These are phyloP conservation scores for Poecile montanus DNA, from an alignment of 2,797 vertebrate species.

Conservation along the genomic window DNA sequence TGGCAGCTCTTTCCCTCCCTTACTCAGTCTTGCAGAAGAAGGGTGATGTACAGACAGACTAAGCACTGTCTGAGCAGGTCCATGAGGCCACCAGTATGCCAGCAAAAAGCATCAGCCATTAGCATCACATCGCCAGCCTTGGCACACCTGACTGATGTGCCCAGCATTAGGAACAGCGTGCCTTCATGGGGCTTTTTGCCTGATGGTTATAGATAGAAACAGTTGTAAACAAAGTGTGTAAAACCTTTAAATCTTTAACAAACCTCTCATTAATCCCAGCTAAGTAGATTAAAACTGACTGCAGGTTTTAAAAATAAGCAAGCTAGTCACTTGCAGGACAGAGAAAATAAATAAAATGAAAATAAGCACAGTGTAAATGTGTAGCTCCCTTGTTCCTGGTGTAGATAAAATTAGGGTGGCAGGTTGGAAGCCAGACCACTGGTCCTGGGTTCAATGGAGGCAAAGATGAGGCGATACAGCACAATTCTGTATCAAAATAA, in stretches of 20 bases:
- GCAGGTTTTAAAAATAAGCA: constrained; percentile 41
- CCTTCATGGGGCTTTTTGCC: not conserved
- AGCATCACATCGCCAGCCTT: not conserved
- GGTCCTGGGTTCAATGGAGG: not conserved
- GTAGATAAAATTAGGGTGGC: not conserved
- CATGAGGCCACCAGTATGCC: not conserved
- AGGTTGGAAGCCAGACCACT: not conserved
- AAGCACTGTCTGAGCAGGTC: not conserved
- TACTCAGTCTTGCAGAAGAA: not conserved
- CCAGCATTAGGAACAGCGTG: not conserved
- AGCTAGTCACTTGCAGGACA: constrained; percentile 11
- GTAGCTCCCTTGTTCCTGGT: not conserved
- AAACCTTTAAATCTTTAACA: constrained; percentile 61
- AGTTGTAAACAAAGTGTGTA: constrained; percentile 28
- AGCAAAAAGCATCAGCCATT: not conserved
- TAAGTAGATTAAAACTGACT: constrained; percentile 56
- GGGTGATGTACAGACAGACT: not conserved
- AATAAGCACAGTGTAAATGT: not conserved
- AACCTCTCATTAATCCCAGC: constrained; percentile 61
- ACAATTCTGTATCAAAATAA: not conserved
- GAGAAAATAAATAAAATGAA: constrained; percentile 5
- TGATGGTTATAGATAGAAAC: constrained; percentile 24
- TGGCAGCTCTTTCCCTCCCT: not conserved
- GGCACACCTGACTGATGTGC: not conserved
- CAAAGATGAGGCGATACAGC: not conserved